Evolutionary conservation across 2,888 invertebrate genomes (phyloP), one percentile per base, ranked within the genome.

Genomic region (Hoplodrina ambigua): DNA sequence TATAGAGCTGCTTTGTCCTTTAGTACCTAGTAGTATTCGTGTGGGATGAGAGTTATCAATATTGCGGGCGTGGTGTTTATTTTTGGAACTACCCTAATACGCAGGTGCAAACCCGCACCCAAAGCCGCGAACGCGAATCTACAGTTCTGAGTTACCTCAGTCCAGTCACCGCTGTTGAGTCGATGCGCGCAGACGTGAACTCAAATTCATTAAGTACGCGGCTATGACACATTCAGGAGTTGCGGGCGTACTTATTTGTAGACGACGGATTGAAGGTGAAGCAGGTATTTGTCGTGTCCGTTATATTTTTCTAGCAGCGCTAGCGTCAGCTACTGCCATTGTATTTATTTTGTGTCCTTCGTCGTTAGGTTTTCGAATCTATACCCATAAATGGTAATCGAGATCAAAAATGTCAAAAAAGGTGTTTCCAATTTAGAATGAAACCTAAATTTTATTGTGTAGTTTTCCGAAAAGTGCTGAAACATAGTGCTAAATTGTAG

Each of bases 201-300:
- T 5, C 8, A 1, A 46, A 5, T 46, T 46, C 5, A 33, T 33
- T 15, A 30, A 46, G 44, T 20, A 30, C 30, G 41, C 4, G 19
- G n/a, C 30, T 44, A 44, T 30, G 41, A 52, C 64, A 19, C 19
- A 41, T 30, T 52, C 25, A 37, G 50, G 17, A 52, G 6, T 19
- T 19, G 30, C 25, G 5, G 52, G 19, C 7, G 17, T 52, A 17
- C 46, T 17, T 46, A 4, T 46, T 46, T 54, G 4, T 67, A 67
- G 15, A 25, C 46, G 46, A 25, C 37, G 67, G 44, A 65, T 13
- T 19, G 20, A n/a, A 33, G 44, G 44, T 53, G 53, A 44, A 67
- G 13, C 65, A 66, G 53, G 67, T 54, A 67, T 54, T n/a, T 33
- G n/a, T 25, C 2, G 15, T n/a, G 13, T 20, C 10, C 4, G 44